Conservation (phyloP, 1,140 invertebrate genomes). For the Leptinotarsa defecta region DNA sequence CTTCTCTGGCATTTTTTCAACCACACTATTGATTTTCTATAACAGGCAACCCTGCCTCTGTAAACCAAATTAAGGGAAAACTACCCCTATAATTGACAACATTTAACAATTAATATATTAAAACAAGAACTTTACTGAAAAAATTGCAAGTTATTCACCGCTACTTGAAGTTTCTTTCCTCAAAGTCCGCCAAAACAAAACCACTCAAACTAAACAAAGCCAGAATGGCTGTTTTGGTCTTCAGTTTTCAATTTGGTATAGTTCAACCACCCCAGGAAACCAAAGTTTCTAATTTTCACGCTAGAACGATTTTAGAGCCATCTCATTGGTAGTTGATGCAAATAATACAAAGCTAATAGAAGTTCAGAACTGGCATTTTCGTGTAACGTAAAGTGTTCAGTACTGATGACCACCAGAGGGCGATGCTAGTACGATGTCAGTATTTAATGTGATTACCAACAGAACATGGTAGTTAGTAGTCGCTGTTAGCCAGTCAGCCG, state of each 20-base stretch:
- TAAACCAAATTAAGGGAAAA: not conserved
- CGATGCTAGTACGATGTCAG: no score
- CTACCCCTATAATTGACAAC: not conserved
- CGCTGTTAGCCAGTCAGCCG: no score
- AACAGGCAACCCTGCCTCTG: not conserved
- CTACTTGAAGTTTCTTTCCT: not conserved
- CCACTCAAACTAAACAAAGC: not conserved
- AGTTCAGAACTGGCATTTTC: no score
- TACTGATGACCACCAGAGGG: no score
- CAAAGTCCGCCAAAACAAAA: not conserved
- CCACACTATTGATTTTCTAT: not conserved
- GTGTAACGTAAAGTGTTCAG: no score
- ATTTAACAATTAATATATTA: not conserved
- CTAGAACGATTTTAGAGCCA: no score
- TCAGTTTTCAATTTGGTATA: not conserved
- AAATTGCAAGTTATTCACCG: not conserved
- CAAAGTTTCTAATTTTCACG: no score
- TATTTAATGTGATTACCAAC: no score
- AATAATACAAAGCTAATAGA: no score
- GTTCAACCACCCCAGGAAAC: not conserved
- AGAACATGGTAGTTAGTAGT: no score
- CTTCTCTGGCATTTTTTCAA: not conserved
- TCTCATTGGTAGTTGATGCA: no score
- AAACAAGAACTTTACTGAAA: not conserved
- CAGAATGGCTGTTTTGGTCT: slow-evolving; percentile 7